Base-by-base conservation (phyloP, 2,888 invertebrate genomes). In the Sialis lutaria region DNA sequence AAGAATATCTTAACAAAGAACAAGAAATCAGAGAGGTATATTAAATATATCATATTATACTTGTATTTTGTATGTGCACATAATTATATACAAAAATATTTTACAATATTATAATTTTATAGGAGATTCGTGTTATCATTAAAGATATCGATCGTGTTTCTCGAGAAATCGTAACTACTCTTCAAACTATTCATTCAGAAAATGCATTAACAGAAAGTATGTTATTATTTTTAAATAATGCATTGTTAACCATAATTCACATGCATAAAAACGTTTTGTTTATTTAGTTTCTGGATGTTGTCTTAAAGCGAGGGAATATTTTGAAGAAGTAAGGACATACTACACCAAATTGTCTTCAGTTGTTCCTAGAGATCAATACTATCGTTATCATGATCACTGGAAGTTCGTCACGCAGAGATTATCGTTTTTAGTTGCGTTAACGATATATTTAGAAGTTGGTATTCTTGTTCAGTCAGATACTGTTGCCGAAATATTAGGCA, bases 341-440 rank as follows among this genome's bases (percentile, higher is more conserved):
- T 89, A 82, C 58, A 60, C 62, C 3, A 73, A 71, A 52, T 66
- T 92, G 39, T 72, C 77, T 13, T 61, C 65, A 40, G 69, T 82
- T 46, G 73, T 92, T 33, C 87, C 89, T 1, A 52, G 67, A 1
- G 79, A 80, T 43, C 85, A 90, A 56, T 92, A 86, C 65, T 91
- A 87, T 64, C 74, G 87, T 55, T 93, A 82, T 60, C 80, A 87
- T 53, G 91, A 92, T 56, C 86, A 87, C 57, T 93, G 92, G 92
- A 73, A 82, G 37, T 82, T 73, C 58, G 79, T 81, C 50, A 86
- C 82, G 0, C 91, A 92, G 60, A 70, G 84, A 42, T 70, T 88
- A 53, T 79, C 84, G 49, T 91, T 82, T 62, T 67, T 87, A 9
- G 76, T 82, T 42, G 77, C 89, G 0, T 68, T 91, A 47, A 77